A percentile compares a stretch with the other conserved stretches of the same genome.
These are phyloP conservation scores for Drosophila borborema DNA, from an alignment of 2,888 invertebrate species.

Conservation along the genomic window DNA sequence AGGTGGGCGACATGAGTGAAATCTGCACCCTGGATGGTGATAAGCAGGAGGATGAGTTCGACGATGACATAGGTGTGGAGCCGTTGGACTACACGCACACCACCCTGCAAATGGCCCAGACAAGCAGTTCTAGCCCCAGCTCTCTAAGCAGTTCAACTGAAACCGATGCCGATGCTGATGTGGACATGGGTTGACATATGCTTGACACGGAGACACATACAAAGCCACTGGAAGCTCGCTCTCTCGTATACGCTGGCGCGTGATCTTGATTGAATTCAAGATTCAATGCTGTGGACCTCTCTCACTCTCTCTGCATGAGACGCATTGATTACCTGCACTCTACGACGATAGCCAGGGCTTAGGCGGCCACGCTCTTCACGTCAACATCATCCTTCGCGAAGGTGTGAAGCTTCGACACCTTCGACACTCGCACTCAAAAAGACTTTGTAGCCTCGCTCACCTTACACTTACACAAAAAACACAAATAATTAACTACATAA, in stretches of 20 bases:
- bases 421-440: slow-evolving; percentile 53
- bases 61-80: slow-evolving; percentile 70
- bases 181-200: slow-evolving; percentile 71
- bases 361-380: slow-evolving; percentile 42
- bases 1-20: slow-evolving; percentile 29
- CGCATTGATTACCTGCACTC: slow-evolving; percentile 21
- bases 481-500: slow-evolving; percentile 26
- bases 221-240: slow-evolving; percentile 51
- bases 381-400: slow-evolving; percentile 28
- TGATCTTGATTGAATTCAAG: slow-evolving; percentile 34
- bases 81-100: slow-evolving; percentile 74
- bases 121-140: slow-evolving; percentile 13
- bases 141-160: slow-evolving; percentile 15
- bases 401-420: slow-evolving; percentile 26
- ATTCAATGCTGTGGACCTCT: slow-evolving; percentile 29
- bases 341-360: slow-evolving; percentile 47
- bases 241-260: slow-evolving; percentile 65
- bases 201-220: slow-evolving; percentile 9
- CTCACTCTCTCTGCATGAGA: background rate
- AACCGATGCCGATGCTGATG: slow-evolving; percentile 51
- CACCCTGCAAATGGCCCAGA: slow-evolving; percentile 62
- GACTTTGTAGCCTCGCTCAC: slow-evolving; percentile 79
- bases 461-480: slow-evolving; percentile 37
- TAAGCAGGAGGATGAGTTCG: slow-evolving; percentile 49
- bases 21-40: slow-evolving; percentile 43